Conservation (phyloP, 2,797 vertebrate species). For the Poecilia velifera region DNA sequence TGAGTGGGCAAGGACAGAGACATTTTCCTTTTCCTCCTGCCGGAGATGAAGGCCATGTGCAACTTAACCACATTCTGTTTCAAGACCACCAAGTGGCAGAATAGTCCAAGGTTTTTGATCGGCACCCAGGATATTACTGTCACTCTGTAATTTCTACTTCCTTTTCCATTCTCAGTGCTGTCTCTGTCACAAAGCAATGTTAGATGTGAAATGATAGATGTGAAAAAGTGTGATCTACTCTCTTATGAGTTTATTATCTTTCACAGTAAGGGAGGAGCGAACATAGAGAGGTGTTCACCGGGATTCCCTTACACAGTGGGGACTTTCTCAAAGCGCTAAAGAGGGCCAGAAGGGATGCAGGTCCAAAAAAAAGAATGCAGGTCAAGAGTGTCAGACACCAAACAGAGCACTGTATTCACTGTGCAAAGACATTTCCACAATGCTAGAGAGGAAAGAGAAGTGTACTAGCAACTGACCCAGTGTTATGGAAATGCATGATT, state of each 20-base stretch:
- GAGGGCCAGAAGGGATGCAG: constrained; percentile 48
- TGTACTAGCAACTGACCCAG: constrained; percentile 67
- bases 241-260: constrained; percentile 62
- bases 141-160: constrained; percentile 35
- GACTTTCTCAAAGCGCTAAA: constrained; percentile 49
- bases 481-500: constrained; percentile 76
- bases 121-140: constrained; percentile 50
- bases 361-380: constrained; percentile 47
- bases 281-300: constrained; percentile 29
- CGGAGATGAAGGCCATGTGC: constrained; percentile 36
- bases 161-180: constrained; percentile 15
- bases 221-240: constrained; percentile 51
- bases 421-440: constrained; percentile 56
- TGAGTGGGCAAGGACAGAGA: constrained; percentile 47
- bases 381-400: constrained; percentile 71
- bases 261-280: constrained; percentile 42
- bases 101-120: constrained; percentile 42
- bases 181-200: constrained; percentile 37
- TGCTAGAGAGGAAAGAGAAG: constrained; percentile 59
- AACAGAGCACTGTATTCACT: constrained; percentile 67
- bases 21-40: constrained; percentile 56
- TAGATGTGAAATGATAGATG: constrained; percentile 33
- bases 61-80: constrained; percentile 59
- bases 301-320: constrained; percentile 30
- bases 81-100: constrained; percentile 25